Base-by-base conservation (phyloP, 2,113 vertebrate species). In the Clupea harengus region DNA sequence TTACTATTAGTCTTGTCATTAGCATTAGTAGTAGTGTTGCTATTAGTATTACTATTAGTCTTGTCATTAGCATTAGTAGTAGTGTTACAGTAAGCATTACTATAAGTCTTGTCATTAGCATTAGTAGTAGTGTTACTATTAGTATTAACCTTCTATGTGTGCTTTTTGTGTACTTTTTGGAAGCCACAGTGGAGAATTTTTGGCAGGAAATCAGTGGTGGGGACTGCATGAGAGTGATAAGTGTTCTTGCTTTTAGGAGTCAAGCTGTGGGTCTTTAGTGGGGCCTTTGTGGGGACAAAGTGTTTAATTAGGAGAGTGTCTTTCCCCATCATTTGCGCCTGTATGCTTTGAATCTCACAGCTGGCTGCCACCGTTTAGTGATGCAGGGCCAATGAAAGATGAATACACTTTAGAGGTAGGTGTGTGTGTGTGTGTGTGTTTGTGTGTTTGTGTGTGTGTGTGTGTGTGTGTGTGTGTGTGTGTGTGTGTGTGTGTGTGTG, bases 261-360 rank as follows among this genome's bases (percentile, higher is more conserved):
- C 75, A 49, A 84, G 50, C 50, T 72, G n/a, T 6, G 25, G 5
- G 54, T 83, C 81, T 89, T 84, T 90, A 86, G 89, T 52, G 85
- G 89, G 84, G 83, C 87, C 9, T 78, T 44, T 87, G 86, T 91
- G 88, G 81, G 89, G 91, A 90, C 93, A 91, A 92, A 91, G 93
- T 89, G 87, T 92, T 92, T 92, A 90, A 95, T 95, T 90, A 91
- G 86, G 88, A 90, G 89, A 67, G 86, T 22, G 83, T 85, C 67
- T 87, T 44, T 32, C 84, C 89, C 84, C 28, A 85, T 88, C 85
- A 85, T 92, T 91, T 85, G 57, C 85, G 78, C 83, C 84, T 54
- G 60, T 88, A 83, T 83, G 54, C 47, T 86, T 91, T 93, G 86
- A 92, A 91, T 88, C 78, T 88, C 91, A 60, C 92, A 93, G 91